A percentile compares a stretch with the other conserved stretches of the same genome.
phyloP scores from a whole-genome alignment of 1,140 invertebrate species.

The Drosophila malerkotliana region DNA sequence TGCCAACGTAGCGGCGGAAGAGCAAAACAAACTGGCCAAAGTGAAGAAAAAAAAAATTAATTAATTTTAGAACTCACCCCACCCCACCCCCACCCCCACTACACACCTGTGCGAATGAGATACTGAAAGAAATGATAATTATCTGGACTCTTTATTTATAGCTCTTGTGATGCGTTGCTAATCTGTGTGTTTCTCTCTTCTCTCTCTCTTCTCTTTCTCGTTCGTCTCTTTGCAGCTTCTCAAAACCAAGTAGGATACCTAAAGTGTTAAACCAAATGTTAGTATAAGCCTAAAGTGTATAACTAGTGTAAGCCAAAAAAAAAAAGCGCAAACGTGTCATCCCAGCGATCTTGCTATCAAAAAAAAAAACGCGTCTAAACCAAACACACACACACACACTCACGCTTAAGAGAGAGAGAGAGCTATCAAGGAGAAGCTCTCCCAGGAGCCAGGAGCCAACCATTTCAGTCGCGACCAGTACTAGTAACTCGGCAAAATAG shows the following conservation, averaged over 20 bases:
- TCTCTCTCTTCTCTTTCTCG: constrained; percentile 17
- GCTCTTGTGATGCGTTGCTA: constrained; percentile 11
- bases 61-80: constrained; percentile 12
- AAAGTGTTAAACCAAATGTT: constrained; percentile 80
- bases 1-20: constrained; percentile 36
- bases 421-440: constrained; percentile 31
- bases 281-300: constrained; percentile 78
- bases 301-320: constrained; percentile 62
- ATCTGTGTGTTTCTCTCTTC: constrained; percentile 33
- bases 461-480: constrained; percentile 54
- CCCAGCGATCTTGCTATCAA: constrained; percentile 24
- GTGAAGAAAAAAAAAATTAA: constrained; percentile 15
- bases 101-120: constrained; percentile 2
- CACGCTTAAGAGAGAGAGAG: neutral
- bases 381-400: constrained; percentile 17
- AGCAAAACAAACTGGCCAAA: constrained; percentile 17
- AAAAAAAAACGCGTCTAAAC: constrained; percentile 48
- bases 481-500: constrained; percentile 79
- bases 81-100: neutral
- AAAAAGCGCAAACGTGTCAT: constrained; percentile 22
- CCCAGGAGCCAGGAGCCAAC: constrained; percentile 22
- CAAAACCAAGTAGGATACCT: constrained; percentile 31
- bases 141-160: constrained; percentile 37
- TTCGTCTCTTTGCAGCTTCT: constrained; percentile 68
- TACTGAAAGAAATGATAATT: constrained; percentile 11